Evolutionary conservation across 2,113 vertebrate species (phyloP), one percentile per base, ranked within the genome.

Genomic region (Eulacestoma nigropectus): DNA sequence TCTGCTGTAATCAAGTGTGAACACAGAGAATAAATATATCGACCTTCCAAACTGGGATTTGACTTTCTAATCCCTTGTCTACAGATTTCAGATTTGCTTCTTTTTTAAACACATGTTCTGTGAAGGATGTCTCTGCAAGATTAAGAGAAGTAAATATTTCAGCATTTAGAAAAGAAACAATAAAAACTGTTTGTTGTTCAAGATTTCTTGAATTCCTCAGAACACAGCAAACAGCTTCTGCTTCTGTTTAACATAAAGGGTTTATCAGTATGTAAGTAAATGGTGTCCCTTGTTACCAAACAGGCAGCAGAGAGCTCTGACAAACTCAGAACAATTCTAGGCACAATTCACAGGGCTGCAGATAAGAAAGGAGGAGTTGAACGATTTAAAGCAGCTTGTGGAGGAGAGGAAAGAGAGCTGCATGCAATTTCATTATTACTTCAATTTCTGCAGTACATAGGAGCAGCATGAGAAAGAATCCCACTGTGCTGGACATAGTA

Each of bases 121-220:
- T 33, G 52, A 94, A 83, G 75, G 52, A 86, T 33, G 52, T 27
- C 65, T 57, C 69, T 47, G 65, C 47, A 94, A 93, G 60, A 87
- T 89, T 84, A 87, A 79, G 49, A 76, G 70, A 81, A 91, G 79
- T 77, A 91, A 97, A 42, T 46, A 78, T 57, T 87, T 75, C 87
- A 89, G 78, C 7, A 1, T 86, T 95, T 76, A 57, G 78, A 85
- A 53, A 80, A 82, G 29, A 76, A 60, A 74, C 60, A 47, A 21
- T 19, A 12, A 35, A 90, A 94, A 88, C 1, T 65, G 57, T 37
- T 86, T 89, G 29, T 52, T 82, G 21, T 68, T 78, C 27, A 49
- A 76, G 37, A 68, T 72, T 89, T 81, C 65, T 25, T 65, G 18
- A 84, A 84, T 79, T 67, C 63, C 47, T 90, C 65, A 57, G n/a